Conservation (phyloP, 2,888 invertebrate species). For the Diplolepis rosae region DNA sequence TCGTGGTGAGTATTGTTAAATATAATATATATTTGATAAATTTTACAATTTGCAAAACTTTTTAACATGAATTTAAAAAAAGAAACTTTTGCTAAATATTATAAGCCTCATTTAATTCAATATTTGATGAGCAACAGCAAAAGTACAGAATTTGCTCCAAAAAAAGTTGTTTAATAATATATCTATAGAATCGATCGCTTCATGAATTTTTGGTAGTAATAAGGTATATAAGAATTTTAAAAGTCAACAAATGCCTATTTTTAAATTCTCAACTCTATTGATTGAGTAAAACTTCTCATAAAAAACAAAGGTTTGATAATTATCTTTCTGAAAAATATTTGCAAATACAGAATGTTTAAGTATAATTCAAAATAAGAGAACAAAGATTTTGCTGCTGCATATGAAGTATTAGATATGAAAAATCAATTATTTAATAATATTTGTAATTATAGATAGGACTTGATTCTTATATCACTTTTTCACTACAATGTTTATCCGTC, state of each 20-base stretch:
- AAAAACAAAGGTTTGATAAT: neutral
- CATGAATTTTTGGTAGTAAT: neutral
- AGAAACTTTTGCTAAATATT: neutral
- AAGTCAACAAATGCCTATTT: neutral
- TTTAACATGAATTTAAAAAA: neutral
- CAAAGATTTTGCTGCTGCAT: no score
- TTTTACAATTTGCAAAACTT: neutral
- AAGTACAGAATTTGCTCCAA: neutral
- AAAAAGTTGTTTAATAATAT: neutral
- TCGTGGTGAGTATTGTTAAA: conserved; percentile 81
- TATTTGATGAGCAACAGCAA: no score
- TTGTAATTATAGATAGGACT: no score
- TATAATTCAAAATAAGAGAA: no score
- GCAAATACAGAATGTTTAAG: no score
- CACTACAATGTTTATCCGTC: no score
- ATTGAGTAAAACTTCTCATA: neutral
- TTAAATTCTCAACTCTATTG: neutral
- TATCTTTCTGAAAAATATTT: neutral
- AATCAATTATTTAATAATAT: no score
- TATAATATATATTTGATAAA: neutral
- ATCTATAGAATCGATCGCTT: neutral
- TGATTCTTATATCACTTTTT: no score
- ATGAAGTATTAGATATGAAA: no score
- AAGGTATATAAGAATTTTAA: neutral
- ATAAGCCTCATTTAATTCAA: neutral